Conservation (phyloP, 2,113 vertebrate genomes). For the Lontra canadensis region DNA sequence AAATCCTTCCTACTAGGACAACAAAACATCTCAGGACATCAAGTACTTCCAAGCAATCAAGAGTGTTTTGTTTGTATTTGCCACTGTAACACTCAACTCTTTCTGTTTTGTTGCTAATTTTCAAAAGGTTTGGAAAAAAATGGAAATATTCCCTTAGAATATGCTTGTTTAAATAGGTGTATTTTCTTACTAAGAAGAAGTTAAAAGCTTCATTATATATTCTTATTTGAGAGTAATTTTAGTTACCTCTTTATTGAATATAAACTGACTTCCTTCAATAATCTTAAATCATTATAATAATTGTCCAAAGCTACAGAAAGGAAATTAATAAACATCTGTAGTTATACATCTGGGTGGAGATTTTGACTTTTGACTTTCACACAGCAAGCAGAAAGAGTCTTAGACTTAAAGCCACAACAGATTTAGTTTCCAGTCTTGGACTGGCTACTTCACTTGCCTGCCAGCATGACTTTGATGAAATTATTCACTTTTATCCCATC, state of each 20-base stretch:
- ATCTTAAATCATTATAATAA: not conserved
- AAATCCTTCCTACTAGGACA: not conserved
- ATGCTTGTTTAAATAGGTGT: not conserved
- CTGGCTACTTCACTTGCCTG: not conserved
- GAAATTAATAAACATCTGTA: not conserved
- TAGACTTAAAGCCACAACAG: not conserved
- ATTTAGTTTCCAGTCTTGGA: not conserved
- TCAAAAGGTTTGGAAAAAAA: not conserved
- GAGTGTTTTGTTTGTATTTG: slow-evolving; percentile 6
- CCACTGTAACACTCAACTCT: not conserved
- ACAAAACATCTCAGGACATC: not conserved
- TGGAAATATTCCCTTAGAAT: not conserved
- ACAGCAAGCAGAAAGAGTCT: not conserved
- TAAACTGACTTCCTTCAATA: not conserved
- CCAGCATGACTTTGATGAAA: not conserved
- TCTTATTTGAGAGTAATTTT: slow-evolving; percentile 40
- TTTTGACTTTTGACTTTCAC: not conserved
- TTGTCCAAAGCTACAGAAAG: not conserved
- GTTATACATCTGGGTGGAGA: not conserved
- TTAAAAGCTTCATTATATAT: not conserved
- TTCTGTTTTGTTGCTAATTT: not conserved
- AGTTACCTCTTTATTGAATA: not conserved
- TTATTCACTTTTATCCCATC: not conserved
- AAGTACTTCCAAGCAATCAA: not conserved
- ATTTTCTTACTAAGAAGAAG: not conserved